phyloP scores from a whole-genome alignment of 2,888 invertebrate genomes.

The Mythimna loreyi region DNA sequence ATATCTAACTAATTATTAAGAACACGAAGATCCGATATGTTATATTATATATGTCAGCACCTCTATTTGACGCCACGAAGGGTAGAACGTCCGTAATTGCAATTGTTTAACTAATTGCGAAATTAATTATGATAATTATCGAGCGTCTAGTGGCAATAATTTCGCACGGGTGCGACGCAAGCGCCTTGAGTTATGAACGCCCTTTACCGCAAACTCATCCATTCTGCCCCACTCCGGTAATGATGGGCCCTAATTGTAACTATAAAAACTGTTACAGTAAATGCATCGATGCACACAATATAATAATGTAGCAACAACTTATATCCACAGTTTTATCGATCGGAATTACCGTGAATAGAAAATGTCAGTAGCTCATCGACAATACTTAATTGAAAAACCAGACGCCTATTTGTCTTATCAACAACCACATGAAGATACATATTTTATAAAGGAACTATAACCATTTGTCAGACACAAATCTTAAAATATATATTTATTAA shows the following conservation, averaged over 20 bases:
- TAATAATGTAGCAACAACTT: slow-evolving; percentile 39
- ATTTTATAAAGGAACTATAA: slow-evolving; percentile 32
- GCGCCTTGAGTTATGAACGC: slow-evolving; percentile 64
- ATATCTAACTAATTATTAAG: slow-evolving; percentile 26
- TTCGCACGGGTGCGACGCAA: slow-evolving; percentile 60
- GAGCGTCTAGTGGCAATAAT: slow-evolving; percentile 51
- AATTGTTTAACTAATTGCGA: slow-evolving; percentile 63
- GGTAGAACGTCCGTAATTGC: slow-evolving; percentile 46
- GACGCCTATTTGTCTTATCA: slow-evolving; percentile 31
- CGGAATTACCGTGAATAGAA: slow-evolving; percentile 41
- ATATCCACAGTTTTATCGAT: slow-evolving; percentile 40
- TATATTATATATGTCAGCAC: slow-evolving; percentile 51
- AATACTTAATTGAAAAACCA: slow-evolving; percentile 30
- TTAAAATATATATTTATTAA: slow-evolving; percentile 33
- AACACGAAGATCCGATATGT: slow-evolving; percentile 40
- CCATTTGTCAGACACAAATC: slow-evolving; percentile 41
- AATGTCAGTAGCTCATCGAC: slow-evolving; percentile 36
- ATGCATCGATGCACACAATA: slow-evolving; percentile 58
- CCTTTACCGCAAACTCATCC: slow-evolving; percentile 64
- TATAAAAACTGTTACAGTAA: slow-evolving; percentile 62
- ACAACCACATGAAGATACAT: slow-evolving; percentile 22
- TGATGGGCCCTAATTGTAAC: slow-evolving; percentile 58
- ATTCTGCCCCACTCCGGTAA: slow-evolving; percentile 59
- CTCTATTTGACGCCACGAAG: slow-evolving; percentile 45
- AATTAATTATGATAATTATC: slow-evolving; percentile 67